Conservation (phyloP, 2,113 vertebrate species). For the Hippocampus comes region DNA sequence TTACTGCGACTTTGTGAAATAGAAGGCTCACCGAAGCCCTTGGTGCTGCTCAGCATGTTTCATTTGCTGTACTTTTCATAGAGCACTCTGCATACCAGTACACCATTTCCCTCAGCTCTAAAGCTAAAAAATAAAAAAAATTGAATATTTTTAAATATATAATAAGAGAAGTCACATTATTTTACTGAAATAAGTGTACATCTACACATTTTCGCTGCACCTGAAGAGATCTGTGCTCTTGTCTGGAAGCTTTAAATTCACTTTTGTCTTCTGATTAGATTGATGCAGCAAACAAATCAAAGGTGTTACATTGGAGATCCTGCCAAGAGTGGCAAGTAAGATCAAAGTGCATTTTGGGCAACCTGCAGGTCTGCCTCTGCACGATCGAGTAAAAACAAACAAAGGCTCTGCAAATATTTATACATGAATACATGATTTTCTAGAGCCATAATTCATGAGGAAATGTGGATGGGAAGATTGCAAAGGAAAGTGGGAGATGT, state of each 20-base stretch:
- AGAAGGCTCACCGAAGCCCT: background rate
- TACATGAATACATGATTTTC: constrained; percentile 29
- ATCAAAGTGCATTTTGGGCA: constrained; percentile 43
- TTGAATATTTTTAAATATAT: background rate
- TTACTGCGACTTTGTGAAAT: background rate
- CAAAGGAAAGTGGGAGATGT: constrained; percentile 15
- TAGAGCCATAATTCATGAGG: constrained; percentile 39
- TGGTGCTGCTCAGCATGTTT: background rate
- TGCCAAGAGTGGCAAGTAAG: constrained; percentile 34
- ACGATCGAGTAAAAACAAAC: constrained; percentile 45
- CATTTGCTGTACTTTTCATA: constrained; percentile 3
- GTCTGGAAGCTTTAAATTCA: constrained; percentile 15
- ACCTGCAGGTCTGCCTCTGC: constrained; percentile 33
- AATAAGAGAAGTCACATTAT: background rate
- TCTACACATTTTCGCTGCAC: background rate
- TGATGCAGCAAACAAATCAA: constrained; percentile 34
- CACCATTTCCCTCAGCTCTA: background rate
- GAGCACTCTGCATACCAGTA: background rate
- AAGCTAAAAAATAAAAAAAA: constrained; percentile 19
- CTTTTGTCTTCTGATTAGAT: constrained; percentile 15
- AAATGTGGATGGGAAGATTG: constrained; percentile 18
- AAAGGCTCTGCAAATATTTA: constrained; percentile 24
- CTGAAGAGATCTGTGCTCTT: constrained; percentile 9
- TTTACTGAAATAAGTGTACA: too few species aligned
- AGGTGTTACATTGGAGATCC: constrained; percentile 25